Percentiles rank a stretch among this genome's conserved stretches.
Conservation (phyloP, 2,113 vertebrate genomes). For the Tamias sibiricus region DNA sequence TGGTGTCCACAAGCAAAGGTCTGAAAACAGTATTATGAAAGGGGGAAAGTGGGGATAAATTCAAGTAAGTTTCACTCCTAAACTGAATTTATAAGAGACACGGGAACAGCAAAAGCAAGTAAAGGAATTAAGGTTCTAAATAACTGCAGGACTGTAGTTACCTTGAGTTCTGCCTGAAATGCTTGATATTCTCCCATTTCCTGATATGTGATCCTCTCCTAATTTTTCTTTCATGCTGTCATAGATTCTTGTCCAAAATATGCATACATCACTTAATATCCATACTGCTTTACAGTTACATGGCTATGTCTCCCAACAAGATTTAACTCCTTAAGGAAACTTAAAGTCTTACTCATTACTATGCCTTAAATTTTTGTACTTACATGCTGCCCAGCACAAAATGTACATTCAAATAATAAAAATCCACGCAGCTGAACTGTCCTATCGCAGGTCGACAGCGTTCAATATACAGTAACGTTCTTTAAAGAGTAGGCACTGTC, state of each 20-base stretch:
- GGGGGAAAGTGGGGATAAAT: not conserved
- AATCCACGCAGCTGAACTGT: not conserved
- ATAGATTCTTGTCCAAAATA: not conserved
- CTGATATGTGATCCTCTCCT: not conserved
- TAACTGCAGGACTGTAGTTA: not conserved
- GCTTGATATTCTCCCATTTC: not conserved
- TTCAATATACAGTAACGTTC: not conserved
- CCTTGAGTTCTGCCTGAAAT: not conserved
- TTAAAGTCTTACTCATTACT: not conserved
- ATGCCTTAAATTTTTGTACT: not conserved
- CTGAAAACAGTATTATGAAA: not conserved
- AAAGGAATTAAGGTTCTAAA: not conserved
- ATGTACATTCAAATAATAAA: not conserved
- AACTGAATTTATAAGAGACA: not conserved
- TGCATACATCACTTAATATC: not conserved
- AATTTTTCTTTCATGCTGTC: not conserved
- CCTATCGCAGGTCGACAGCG: not conserved
- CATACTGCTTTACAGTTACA: not conserved
- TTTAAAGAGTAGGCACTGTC: not conserved
- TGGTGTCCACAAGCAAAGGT: not conserved
- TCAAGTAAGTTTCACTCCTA: not conserved
- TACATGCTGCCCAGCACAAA: not conserved
- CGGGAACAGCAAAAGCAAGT: not conserved
- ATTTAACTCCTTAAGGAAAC: not conserved
- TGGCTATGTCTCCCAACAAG: not conserved